Evolutionary conservation across 2,113 vertebrate species (phyloP).

Genomic region (Notarius quadriscutis): DNA sequence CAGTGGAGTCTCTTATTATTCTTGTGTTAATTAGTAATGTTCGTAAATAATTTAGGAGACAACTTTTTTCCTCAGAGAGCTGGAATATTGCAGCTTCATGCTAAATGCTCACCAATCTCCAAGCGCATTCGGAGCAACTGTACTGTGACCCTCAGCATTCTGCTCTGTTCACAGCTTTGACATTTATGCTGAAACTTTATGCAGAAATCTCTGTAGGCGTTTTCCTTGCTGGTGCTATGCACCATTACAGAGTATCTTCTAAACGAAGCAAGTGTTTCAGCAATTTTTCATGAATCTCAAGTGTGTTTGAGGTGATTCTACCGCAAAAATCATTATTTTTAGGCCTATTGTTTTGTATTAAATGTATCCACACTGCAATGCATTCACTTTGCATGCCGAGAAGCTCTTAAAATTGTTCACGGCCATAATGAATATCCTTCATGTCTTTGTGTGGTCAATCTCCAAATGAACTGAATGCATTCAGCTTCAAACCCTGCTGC

Average conservation of each 20-base stretch:
- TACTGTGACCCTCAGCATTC: background rate
- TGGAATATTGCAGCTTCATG: background rate
- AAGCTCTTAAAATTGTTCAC: background rate
- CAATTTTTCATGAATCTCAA: background rate
- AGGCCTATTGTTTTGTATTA: background rate
- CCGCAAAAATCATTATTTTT: background rate
- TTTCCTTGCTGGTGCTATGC: constrained; percentile 4
- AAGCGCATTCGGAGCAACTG: background rate
- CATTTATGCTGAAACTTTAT: constrained; percentile 19
- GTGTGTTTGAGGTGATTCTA: background rate
- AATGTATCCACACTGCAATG: background rate
- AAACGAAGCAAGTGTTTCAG: constrained; percentile 3
- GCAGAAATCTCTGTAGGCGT: constrained; percentile 24
- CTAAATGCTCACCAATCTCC: background rate
- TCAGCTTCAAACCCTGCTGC: background rate
- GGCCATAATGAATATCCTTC: background rate
- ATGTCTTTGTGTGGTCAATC: background rate
- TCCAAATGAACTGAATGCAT: background rate
- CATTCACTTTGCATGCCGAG: background rate
- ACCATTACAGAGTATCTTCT: background rate
- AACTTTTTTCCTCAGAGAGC: background rate
- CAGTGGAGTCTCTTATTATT: background rate
- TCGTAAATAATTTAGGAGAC: background rate
- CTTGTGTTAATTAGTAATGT: background rate
- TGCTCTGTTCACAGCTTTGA: constrained; percentile 8